Conservation (phyloP, 2,888 invertebrate species). For the Mystacides longicornis region DNA sequence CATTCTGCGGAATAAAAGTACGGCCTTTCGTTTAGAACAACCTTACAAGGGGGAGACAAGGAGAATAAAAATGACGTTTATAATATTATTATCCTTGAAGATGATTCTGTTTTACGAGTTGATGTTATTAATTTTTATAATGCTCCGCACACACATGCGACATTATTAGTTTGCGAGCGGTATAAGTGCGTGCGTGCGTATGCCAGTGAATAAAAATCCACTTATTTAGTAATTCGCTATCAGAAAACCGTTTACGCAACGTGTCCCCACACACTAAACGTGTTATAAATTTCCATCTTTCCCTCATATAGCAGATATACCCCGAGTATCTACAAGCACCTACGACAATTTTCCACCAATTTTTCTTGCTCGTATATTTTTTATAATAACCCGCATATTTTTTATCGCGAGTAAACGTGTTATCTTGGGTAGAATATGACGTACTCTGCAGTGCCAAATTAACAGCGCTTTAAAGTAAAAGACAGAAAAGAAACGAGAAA, state of each 20-base stretch:
- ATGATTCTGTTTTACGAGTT: too few species aligned
- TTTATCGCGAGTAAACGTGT: background rate
- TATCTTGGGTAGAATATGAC: background rate
- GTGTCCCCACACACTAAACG: conserved; percentile 1
- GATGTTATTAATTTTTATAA: too few species aligned
- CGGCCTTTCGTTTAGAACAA: too few species aligned
- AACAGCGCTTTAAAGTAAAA: too few species aligned
- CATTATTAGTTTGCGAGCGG: background rate
- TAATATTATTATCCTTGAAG: too few species aligned
- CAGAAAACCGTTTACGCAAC: conserved; percentile 1
- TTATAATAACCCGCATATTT: background rate
- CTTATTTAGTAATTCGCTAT: background rate
- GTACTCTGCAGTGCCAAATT: too few species aligned
- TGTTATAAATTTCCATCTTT: conserved; percentile 1
- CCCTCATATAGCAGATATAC: background rate
- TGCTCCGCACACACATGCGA: too few species aligned
- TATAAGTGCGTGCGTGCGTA: background rate
- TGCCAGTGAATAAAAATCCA: conserved; percentile 2
- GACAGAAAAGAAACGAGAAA: too few species aligned
- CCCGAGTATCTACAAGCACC: background rate
- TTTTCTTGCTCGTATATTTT: background rate
- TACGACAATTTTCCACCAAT: background rate
- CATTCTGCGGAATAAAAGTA: too few species aligned
- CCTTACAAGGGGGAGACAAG: too few species aligned
- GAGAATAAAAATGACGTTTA: too few species aligned